A percentile compares a stretch with the other conserved stretches of the same genome.
phyloP scores from a whole-genome alignment of 2,797 vertebrate genomes.

The Chanos chanos region DNA sequence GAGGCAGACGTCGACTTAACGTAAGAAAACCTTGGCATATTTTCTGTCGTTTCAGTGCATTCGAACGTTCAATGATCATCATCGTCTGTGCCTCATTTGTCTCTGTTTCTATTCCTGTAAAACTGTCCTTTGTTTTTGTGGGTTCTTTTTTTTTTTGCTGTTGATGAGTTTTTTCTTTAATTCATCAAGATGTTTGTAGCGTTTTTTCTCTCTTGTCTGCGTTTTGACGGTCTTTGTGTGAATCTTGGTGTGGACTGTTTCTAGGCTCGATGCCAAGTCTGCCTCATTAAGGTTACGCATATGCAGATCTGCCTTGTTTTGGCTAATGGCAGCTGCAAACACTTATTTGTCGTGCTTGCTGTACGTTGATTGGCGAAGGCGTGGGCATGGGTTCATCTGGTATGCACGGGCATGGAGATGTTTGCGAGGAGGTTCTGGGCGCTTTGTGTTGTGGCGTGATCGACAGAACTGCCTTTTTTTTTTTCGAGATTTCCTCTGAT shows the following conservation, averaged over 20 bases:
- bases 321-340: slow-evolving; percentile 67
- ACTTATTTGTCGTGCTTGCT: slow-evolving; percentile 54
- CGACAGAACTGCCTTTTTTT: slow-evolving; percentile 4
- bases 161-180: not conserved
- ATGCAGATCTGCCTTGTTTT: slow-evolving; percentile 70
- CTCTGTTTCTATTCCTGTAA: not conserved
- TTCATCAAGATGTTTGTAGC: not conserved
- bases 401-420: slow-evolving; percentile 3
- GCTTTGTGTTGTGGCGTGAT: not conserved
- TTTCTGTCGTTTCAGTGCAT: no score
- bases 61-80: no score
- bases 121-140: not conserved
- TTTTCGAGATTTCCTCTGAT: not conserved
- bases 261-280: slow-evolving; percentile 57
- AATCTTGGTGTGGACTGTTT: slow-evolving; percentile 1
- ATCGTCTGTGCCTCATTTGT: no score
- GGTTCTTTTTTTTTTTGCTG: not conserved
- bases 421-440: not conserved
- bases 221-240: not conserved
- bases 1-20: no score
- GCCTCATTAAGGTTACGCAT: slow-evolving; percentile 60
- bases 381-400: slow-evolving; percentile 6
- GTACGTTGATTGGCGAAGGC: slow-evolving; percentile 44
- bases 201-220: not conserved
- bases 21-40: no score